Base-by-base conservation (phyloP, 2,888 invertebrate species). In the Anthophora plumipes region DNA sequence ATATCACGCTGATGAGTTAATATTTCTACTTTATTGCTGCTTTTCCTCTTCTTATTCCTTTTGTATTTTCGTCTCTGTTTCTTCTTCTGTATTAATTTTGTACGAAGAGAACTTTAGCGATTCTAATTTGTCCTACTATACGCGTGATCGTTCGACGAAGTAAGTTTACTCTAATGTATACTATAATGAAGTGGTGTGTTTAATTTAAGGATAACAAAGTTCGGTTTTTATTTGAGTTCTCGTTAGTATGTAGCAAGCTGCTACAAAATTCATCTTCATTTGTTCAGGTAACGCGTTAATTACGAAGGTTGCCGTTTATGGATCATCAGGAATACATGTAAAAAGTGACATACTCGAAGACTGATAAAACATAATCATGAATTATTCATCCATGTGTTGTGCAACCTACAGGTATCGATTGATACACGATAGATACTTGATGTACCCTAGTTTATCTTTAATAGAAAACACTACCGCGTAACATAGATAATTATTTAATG, bases 251-350 rank as follows among this genome's bases (percentile, higher is more conserved):
- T 31, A 52, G n/a, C n/a, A 1, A 22, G n/a, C 11, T 7, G 48
- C 12, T 37, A 7, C 17, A 46, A 46, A 61, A 31, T 31, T 63
- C 25, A 48, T 48, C 63, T 48, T 37, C 31, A 48, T 20, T 48
- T 63, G 46, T 22, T 48, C 48, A 22, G 17, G n/a, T 17, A 63
- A 48, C 63, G 46, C 48, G 63, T 31, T 48, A 63, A 63, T 63
- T 63, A 63, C 14, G 48, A 48, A 31, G 63, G 6, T 48, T n/a
- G n/a, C 46, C 43, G 3, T 48, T 48, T 63, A 63, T 25, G 46
- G 20, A 48, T 63, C n/a, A 22, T 22, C 60, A 17, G 22, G 43
- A 17, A 61, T 25, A 43, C 59, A 12, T 31, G n/a, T 9, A 63
- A 63, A 63, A 63, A 63, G 48, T 48, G 31, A 22, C 46, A n/a